phyloP scores from a whole-genome alignment of 1,140 invertebrate genomes.

The Popillia japonica region DNA sequence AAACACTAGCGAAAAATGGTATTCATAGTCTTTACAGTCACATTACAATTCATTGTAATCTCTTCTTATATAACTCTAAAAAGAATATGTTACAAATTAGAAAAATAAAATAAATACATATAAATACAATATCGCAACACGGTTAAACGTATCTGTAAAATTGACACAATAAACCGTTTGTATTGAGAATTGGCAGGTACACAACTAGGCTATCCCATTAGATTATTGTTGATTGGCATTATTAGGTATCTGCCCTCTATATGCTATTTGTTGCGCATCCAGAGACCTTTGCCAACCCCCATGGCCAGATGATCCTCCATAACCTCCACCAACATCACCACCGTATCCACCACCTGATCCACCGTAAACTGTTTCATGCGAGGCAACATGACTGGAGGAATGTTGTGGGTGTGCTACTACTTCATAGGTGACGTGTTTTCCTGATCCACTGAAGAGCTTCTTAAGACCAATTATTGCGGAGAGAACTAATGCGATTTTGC shows the following conservation, averaged over 20 bases:
- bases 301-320: constrained; percentile 65
- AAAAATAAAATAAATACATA: constrained; percentile 48
- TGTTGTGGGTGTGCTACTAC: constrained; percentile 85
- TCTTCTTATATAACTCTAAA: neutral
- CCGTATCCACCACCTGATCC: constrained; percentile 64
- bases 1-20: neutral
- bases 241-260: constrained; percentile 69
- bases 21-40: constrained; percentile 1
- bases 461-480: constrained; percentile 84
- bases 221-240: constrained; percentile 55
- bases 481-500: constrained; percentile 82
- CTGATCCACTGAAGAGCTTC: constrained; percentile 73
- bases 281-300: constrained; percentile 78
- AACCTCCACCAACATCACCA: constrained; percentile 64
- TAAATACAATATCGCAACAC: constrained; percentile 44
- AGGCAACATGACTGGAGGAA: constrained; percentile 70
- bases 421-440: constrained; percentile 86
- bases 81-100: constrained; percentile 12
- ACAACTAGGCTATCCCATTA: constrained; percentile 46
- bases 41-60: constrained; percentile 1
- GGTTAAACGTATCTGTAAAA: neutral
- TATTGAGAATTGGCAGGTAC: constrained; percentile 59
- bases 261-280: constrained; percentile 78
- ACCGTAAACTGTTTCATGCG: constrained; percentile 68
- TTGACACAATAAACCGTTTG: constrained; percentile 43